A percentile compares a stretch with the other conserved stretches of the same genome.
Conservation (phyloP, 2,888 invertebrate genomes). For the Andrena minutula region DNA sequence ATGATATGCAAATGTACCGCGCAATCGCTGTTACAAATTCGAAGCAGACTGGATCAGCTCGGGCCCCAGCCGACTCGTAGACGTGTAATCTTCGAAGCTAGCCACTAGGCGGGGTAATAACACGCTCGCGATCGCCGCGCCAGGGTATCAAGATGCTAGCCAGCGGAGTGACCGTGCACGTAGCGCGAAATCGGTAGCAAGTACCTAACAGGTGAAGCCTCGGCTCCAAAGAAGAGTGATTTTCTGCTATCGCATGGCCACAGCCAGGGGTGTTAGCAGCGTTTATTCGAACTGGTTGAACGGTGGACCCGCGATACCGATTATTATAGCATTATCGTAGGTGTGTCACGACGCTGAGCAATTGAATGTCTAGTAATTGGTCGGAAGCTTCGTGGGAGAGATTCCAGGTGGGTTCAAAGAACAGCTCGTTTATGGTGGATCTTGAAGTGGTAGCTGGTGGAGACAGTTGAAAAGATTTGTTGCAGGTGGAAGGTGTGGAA, state of each 20-base stretch:
- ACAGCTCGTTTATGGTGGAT: background rate
- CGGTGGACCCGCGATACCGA: constrained; percentile 40
- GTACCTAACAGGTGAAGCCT: constrained; percentile 58
- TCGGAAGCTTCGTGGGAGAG: constrained; percentile 41
- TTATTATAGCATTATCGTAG: constrained; percentile 55
- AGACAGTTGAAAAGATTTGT: background rate
- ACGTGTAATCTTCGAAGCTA: constrained; percentile 84
- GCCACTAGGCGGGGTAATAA: constrained; percentile 85
- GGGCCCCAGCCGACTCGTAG: constrained; percentile 68
- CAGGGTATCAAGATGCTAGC: constrained; percentile 74
- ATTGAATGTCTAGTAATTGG: constrained; percentile 37
- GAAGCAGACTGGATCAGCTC: constrained; percentile 61
- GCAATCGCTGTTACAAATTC: constrained; percentile 70
- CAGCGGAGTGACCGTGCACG: constrained; percentile 58
- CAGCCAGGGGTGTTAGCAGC: constrained; percentile 42
- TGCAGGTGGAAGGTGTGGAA: background rate
- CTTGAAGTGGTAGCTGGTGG: background rate
- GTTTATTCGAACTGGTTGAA: constrained; percentile 54
- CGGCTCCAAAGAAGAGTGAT: constrained; percentile 39
- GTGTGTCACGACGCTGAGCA: constrained; percentile 37
- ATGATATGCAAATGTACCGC: constrained; percentile 66
- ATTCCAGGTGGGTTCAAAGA: background rate
- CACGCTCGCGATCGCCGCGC: constrained; percentile 80
- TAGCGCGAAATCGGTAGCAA: constrained; percentile 63
- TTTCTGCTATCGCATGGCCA: constrained; percentile 31